Evolutionary conservation across 2,113 vertebrate genomes (phyloP).

Genomic region (Illadopsis cleaveri): DNA sequence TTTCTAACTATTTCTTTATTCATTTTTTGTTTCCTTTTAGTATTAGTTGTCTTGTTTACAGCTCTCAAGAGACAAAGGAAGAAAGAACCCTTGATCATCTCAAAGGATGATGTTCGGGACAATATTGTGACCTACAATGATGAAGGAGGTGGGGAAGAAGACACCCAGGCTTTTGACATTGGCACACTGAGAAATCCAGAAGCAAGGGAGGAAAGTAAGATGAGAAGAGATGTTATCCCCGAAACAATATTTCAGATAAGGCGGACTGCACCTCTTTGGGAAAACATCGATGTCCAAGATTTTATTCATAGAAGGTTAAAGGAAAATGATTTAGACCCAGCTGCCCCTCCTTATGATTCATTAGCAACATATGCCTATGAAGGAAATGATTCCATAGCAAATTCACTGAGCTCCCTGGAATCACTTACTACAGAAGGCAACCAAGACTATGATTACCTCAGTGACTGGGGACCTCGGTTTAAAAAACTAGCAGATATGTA

Average conservation of each 20-base stretch:
- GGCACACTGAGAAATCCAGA: slow-evolving; percentile 80
- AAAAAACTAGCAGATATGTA: slow-evolving; percentile 82
- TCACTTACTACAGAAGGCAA: slow-evolving; percentile 74
- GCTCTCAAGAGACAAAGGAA: slow-evolving; percentile 79
- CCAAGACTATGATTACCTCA: slow-evolving; percentile 80
- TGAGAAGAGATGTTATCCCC: slow-evolving; percentile 80
- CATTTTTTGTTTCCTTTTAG: slow-evolving; percentile 46
- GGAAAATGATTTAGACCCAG: slow-evolving; percentile 79
- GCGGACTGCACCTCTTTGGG: slow-evolving; percentile 74
- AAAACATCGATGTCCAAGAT: slow-evolving; percentile 81
- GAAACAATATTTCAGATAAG: slow-evolving; percentile 81
- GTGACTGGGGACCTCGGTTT: slow-evolving; percentile 82
- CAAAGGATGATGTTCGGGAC: slow-evolving; percentile 82
- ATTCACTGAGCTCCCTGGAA: slow-evolving; percentile 80
- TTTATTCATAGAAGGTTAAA: slow-evolving; percentile 79
- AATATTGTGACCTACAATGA: slow-evolving; percentile 85
- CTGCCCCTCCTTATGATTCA: slow-evolving; percentile 81
- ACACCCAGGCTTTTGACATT: slow-evolving; percentile 84
- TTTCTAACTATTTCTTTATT: not conserved
- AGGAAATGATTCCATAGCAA: slow-evolving; percentile 79
- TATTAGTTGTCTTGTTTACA: slow-evolving; percentile 77
- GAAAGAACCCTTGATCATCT: slow-evolving; percentile 81
- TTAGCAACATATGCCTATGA: slow-evolving; percentile 82
- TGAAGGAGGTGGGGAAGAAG: slow-evolving; percentile 84
- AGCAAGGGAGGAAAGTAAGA: slow-evolving; percentile 77